Conservation (phyloP, 2,113 vertebrate genomes). For the Phrynosoma platyrhinos region DNA sequence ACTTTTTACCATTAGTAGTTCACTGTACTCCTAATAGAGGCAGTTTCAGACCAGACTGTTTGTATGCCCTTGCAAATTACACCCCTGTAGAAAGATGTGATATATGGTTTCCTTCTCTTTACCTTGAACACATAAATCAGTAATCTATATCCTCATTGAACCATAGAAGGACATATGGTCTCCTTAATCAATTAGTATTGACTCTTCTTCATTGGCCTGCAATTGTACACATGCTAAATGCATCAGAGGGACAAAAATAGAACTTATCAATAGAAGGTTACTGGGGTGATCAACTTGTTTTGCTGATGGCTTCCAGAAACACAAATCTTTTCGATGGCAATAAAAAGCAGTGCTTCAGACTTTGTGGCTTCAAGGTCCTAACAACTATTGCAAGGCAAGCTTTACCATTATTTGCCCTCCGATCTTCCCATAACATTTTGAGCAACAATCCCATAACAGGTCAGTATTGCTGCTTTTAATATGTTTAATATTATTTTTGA, state of each 20-base stretch:
- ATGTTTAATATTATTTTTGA: neutral
- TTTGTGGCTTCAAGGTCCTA: neutral
- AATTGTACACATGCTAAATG: slow-evolving; percentile 12
- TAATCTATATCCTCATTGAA: slow-evolving; percentile 14
- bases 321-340: neutral
- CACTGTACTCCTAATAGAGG: neutral
- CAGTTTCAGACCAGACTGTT: neutral
- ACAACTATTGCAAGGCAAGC: neutral
- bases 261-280: slow-evolving; percentile 1
- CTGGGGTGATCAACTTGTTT: neutral
- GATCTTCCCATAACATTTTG: neutral
- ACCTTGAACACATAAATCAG: neutral
- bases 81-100: neutral
- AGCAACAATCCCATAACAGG: neutral
- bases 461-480: neutral
- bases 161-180: slow-evolving; percentile 5
- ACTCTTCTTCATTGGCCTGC: slow-evolving; percentile 11
- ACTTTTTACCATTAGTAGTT: neutral
- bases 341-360: neutral
- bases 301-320: slow-evolving; percentile 11
- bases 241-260: slow-evolving; percentile 10
- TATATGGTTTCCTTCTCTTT: neutral
- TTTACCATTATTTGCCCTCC: neutral
- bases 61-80: slow-evolving; percentile 22
- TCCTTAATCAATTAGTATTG: slow-evolving; percentile 29